A percentile compares a stretch with the other conserved stretches of the same genome.
Evolutionary conservation across 2,888 invertebrate genomes (phyloP).

Genomic region (Scaptomyza parva): DNA sequence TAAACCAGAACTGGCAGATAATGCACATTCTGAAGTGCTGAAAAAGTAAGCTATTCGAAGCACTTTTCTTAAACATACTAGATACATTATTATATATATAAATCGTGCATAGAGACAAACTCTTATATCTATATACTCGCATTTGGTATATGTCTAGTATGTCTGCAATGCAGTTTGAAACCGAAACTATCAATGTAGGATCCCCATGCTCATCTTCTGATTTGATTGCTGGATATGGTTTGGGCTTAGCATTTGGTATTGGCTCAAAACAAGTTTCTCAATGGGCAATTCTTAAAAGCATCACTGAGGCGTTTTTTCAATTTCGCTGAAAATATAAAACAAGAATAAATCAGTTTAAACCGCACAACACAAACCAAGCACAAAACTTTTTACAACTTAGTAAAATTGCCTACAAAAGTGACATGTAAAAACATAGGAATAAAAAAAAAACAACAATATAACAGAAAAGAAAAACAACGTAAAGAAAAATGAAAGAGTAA

Average conservation of each 20-base stretch:
- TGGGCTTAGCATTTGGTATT: slow-evolving; percentile 14
- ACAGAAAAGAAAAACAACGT: slow-evolving; percentile 6
- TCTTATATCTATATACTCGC: slow-evolving; percentile 10
- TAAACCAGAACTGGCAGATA: slow-evolving; percentile 52
- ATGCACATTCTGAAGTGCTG: slow-evolving; percentile 63
- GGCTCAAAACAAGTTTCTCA: slow-evolving; percentile 81
- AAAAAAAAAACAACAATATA: slow-evolving; percentile 5
- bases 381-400: slow-evolving; percentile 43
- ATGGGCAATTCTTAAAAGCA: slow-evolving; percentile 82
- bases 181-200: slow-evolving; percentile 72
- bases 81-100: slow-evolving; percentile 8
- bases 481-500: slow-evolving; percentile 54
- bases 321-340: slow-evolving; percentile 82
- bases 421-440: slow-evolving; percentile 41
- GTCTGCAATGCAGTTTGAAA: slow-evolving; percentile 70
- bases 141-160: slow-evolving; percentile 10
- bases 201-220: slow-evolving; percentile 26
- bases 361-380: slow-evolving; percentile 31
- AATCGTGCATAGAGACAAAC: slow-evolving; percentile 17
- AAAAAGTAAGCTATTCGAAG: slow-evolving; percentile 35
- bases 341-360: slow-evolving; percentile 58
- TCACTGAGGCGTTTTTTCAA: slow-evolving; percentile 83
- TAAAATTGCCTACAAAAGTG: slow-evolving; percentile 61
- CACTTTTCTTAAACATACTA: slow-evolving; percentile 38
- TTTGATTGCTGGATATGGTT: slow-evolving; percentile 27